phyloP scores from a whole-genome alignment of 53 echinoderm and acorn worm genomes.

The Hippasteria phrygiana region DNA sequence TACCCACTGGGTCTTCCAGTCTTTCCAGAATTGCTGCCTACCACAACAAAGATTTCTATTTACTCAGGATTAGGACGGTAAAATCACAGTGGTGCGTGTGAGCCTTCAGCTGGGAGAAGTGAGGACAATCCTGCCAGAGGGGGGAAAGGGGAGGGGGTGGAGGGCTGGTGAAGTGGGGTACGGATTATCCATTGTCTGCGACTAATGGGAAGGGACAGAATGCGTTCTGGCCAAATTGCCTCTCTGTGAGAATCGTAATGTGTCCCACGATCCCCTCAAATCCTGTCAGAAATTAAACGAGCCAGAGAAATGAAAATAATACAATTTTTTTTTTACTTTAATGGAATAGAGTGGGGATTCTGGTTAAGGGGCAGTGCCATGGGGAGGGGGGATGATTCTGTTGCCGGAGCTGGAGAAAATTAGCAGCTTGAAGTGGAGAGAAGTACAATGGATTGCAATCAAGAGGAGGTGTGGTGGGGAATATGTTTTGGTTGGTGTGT shows the following conservation, averaged over 20 bases:
- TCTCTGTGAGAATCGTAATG: conserved; percentile 27
- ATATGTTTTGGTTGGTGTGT: background rate
- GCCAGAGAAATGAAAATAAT: conserved; percentile 36
- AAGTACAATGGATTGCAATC: conserved; percentile 45
- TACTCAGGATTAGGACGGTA: conserved; percentile 34
- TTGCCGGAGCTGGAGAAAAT: conserved; percentile 2
- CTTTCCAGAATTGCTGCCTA: background rate
- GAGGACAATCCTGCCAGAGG: conserved; percentile 20
- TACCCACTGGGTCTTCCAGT: conserved; percentile 12
- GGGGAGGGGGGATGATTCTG: background rate
- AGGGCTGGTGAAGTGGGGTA: background rate
- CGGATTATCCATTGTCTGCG: conserved; percentile 43
- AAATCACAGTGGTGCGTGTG: conserved; percentile 24
- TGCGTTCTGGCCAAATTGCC: conserved; percentile 30
- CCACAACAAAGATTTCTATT: conserved; percentile 42
- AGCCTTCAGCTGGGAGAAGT: background rate
- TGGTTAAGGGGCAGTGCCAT: conserved; percentile 22
- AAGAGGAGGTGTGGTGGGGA: conserved; percentile 43
- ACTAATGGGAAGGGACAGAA: conserved; percentile 35
- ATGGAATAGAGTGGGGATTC: background rate
- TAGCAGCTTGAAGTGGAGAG: conserved; percentile 22
- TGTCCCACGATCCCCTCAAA: conserved; percentile 10
- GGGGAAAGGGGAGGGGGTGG: background rate
- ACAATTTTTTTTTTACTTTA: background rate
- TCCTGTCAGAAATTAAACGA: background rate